Base-by-base conservation (phyloP, 2,797 vertebrate genomes). In the Molossus molossus region DNA sequence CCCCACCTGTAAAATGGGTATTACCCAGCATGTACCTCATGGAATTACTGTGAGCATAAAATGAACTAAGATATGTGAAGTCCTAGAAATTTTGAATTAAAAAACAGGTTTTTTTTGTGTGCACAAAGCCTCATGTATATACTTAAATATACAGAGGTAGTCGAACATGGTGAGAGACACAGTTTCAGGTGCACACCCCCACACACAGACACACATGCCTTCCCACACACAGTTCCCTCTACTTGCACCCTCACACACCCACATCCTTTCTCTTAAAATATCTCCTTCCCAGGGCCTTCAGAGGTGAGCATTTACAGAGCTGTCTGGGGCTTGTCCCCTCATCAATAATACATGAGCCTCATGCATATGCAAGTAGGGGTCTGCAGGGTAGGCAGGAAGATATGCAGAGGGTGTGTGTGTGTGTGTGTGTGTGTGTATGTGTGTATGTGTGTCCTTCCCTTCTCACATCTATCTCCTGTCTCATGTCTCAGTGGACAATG, bases 311-410 rank as follows among this genome's bases (percentile, higher is more conserved):
- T 96, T 98, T 87, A 97, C 98, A 97, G 97, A 98, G 97, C 98
- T 98, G 98, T 97, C 97, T 97, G 95, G 97, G 73, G 96, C 97
- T 97, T 9, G 92, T 97, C 97, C 97, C 96, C 97, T 97, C 91
- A 96, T 98, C 98, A 98, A 98, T 98, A 97, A 98, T 98, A 96
- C 97, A 98, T 97, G 55, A 1, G 0, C 1, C 83, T 98, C 97
- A 98, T 98, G 97, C 97, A 98, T 98, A 98, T 98, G 97, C 97
- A 98, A 98, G 94, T n/a, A 75, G n/a, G 76, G 91, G 91, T 89
- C 94, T 96, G 57, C 29, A 5, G 80, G 85, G 77, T 92, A 97
- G 93, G 87, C 29, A 53, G 20, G 17, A 45, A 33, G 9, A 18
- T 33, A 33, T 33, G 33, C 33, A 65, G 64, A n/a, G 64, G 13